phyloP scores from a whole-genome alignment of 2,888 invertebrate genomes.

The Parnassius apollo region DNA sequence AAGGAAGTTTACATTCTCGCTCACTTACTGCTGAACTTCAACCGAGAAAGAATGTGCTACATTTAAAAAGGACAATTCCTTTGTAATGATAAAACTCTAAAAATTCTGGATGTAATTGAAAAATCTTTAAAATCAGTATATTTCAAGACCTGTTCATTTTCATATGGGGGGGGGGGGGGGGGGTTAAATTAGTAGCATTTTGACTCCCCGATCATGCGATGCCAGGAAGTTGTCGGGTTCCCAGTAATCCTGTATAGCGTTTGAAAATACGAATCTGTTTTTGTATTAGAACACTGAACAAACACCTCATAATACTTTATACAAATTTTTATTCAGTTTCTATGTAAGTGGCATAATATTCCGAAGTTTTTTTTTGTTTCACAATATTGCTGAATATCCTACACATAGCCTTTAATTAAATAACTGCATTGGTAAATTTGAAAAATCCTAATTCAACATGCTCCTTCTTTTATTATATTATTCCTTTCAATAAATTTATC shows the following conservation, averaged over 20 bases:
- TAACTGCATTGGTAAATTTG: slow-evolving; percentile 42
- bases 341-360: slow-evolving; percentile 11
- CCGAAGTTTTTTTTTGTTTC: background rate
- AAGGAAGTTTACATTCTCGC: too few species aligned
- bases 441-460: slow-evolving; percentile 39
- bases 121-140: too few species aligned
- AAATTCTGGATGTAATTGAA: too few species aligned
- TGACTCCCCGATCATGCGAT: too few species aligned
- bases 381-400: slow-evolving; percentile 16
- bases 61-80: too few species aligned
- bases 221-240: too few species aligned
- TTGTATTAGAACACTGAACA: slow-evolving; percentile 22
- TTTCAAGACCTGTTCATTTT: too few species aligned
- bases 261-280: slow-evolving; percentile 12
- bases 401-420: slow-evolving; percentile 20
- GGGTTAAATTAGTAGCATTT: too few species aligned
- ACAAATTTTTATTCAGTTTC: slow-evolving; percentile 22
- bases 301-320: slow-evolving; percentile 16
- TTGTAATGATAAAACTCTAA: too few species aligned
- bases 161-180: too few species aligned
- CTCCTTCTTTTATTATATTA: slow-evolving; percentile 26
- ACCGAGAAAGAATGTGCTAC: too few species aligned
- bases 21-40: too few species aligned
- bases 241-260: background rate
- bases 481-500: slow-evolving; percentile 41